Evolutionary conservation across 2,888 invertebrate species (phyloP).

Genomic region (Pristionchus maxplancki): DNA sequence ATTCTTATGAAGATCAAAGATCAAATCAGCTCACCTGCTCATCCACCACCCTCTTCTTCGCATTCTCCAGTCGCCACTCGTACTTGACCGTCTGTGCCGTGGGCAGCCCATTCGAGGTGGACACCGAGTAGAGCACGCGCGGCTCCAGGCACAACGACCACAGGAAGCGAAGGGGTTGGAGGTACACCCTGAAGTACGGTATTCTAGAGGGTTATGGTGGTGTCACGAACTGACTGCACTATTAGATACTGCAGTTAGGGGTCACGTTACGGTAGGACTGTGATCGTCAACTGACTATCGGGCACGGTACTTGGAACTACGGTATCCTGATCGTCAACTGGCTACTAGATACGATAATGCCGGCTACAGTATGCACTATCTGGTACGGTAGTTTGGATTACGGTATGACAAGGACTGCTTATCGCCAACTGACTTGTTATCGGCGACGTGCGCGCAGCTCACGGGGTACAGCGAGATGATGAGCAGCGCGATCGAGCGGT

Average conservation of each 20-base stretch:
- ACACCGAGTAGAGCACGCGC: constrained; percentile 89
- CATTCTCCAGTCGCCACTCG: constrained; percentile 32
- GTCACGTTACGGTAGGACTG: no score
- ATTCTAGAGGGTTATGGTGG: background rate
- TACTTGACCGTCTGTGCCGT: background rate
- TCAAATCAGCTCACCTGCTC: background rate
- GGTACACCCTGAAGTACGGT: constrained; percentile 86
- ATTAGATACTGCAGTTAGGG: no score
- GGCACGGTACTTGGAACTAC: no score
- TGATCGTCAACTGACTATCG: no score
- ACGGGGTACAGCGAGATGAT: constrained; percentile 96
- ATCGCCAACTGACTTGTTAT: constrained; percentile 86
- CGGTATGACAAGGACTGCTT: background rate
- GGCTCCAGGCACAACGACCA: constrained; percentile 95
- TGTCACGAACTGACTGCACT: no score
- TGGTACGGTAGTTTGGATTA: background rate
- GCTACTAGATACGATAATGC: no score
- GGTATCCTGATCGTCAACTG: no score
- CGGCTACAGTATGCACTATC: no score
- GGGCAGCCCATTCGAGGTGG: constrained; percentile 80
- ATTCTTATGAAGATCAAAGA: background rate
- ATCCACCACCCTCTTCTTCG: background rate
- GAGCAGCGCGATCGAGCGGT: constrained; percentile 90
- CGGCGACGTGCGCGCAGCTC: constrained; percentile 95
- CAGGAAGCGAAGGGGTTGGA: constrained; percentile 96